phyloP scores from a whole-genome alignment of 2,797 vertebrate species.

The Steatocranus sp. region DNA sequence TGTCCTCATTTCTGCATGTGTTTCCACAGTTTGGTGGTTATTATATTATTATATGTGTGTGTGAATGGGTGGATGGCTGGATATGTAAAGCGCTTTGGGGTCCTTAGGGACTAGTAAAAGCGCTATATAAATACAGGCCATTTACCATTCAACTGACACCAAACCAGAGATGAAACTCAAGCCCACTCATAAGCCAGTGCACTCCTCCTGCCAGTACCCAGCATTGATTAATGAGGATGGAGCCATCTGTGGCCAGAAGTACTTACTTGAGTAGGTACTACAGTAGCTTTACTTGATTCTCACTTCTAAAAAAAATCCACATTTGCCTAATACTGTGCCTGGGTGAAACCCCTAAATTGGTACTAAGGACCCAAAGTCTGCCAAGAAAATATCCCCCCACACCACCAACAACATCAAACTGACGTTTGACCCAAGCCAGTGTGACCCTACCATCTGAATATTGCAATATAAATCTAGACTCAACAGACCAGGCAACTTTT shows the following conservation, averaged over 20 bases:
- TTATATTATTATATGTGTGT: no score
- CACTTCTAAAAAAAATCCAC: not conserved
- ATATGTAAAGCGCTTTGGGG: no score
- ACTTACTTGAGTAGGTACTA: not conserved
- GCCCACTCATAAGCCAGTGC: not conserved
- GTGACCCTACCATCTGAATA: not conserved
- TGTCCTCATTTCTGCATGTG: not conserved
- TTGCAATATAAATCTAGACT: not conserved
- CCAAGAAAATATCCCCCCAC: not conserved
- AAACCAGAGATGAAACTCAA: not conserved
- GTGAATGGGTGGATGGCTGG: no score
- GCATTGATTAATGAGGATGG: not conserved
- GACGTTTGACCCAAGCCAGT: fast-evolving
- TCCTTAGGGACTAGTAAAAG: no score
- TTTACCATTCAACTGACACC: not conserved
- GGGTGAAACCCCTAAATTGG: not conserved
- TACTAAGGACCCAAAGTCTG: not conserved
- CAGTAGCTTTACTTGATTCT: not conserved
- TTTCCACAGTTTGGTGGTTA: not conserved
- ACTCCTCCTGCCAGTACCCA: not conserved
- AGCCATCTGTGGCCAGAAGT: not conserved
- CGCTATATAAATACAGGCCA: no score
- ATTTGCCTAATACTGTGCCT: not conserved
- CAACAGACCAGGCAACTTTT: not conserved
- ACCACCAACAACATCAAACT: not conserved